Base-by-base conservation (phyloP, 2,797 vertebrate species). In the Onychomys leucogaster region DNA sequence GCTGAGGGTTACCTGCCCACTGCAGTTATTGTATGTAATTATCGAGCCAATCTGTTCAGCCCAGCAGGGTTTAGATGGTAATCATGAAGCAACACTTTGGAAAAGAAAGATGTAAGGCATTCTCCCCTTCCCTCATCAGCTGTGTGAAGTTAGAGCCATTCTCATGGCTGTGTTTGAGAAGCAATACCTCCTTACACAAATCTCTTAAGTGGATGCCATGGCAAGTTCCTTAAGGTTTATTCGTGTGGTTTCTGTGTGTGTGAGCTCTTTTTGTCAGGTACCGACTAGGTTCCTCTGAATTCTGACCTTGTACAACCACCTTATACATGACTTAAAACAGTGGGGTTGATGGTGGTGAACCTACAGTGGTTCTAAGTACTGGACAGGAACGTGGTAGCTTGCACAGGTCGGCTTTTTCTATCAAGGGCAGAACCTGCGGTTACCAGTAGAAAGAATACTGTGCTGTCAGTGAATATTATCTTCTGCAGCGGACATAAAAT, bases 11-110 rank as follows among this genome's bases (percentile, higher is more conserved):
- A 99, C 99, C 99, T 99, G 99, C 99, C 99, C 99, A 98, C 99
- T 98, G 99, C 99, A 98, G 99, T 99, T 99, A 99, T 99, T 99
- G 99, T 99, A 99, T 99, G 99, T 99, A 99, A 99, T 99, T 99
- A 99, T 99, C 99, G 98, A 99, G 97, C 99, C 99, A 99, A 99
- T 99, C 99, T 99, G 99, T 99, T 99, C 99, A 99, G 99, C 99
- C 99, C 99, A 99, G 99, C 99, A 98, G 99, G 99, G 98, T 99
- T 99, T 98, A 99, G 98, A 99, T 99, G 98, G 99, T 99, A 99
- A 99, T 99, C 99, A 99, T 98, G 99, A 99, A 99, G 99, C 99
- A 99, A 99, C 99, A 99, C 99, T 99, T 99, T 98, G 99, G 99
- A 99, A 99, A 98, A 98, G 98, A 98, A 98, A 97, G 98, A 98